A percentile compares a stretch with the other conserved stretches of the same genome.
phyloP scores from a whole-genome alignment of 2,888 invertebrate species.

The Physocephala rufipes region DNA sequence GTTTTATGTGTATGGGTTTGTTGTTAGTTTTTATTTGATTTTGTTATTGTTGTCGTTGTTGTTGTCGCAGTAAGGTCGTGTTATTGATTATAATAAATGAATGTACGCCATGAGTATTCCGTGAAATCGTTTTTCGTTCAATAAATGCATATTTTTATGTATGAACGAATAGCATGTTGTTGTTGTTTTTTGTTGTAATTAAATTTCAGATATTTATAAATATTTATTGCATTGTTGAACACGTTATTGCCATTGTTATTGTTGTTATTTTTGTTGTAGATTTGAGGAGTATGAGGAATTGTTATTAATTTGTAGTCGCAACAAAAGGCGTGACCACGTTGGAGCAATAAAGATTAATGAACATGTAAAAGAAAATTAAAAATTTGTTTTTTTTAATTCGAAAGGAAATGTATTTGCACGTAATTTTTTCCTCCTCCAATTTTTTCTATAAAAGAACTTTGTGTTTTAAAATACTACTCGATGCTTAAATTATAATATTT shows the following conservation, averaged over 20 bases:
- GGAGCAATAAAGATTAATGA: constrained; percentile 55
- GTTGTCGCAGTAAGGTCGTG: constrained; percentile 19
- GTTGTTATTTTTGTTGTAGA: constrained; percentile 28
- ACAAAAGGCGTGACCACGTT: constrained; percentile 35
- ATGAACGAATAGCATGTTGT: neutral
- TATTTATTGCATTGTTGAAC: constrained; percentile 19
- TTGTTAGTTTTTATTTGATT: constrained; percentile 2
- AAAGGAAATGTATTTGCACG: neutral
- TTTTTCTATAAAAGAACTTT: too few species aligned
- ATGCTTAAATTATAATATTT: neutral
- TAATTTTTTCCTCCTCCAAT: too few species aligned
- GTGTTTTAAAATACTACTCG: neutral
- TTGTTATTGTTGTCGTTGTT: constrained; percentile 24
- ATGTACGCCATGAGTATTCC: neutral
- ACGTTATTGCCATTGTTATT: constrained; percentile 28
- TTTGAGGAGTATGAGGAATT: neutral
- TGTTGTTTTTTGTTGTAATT: constrained; percentile 33
- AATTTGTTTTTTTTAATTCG: constrained; percentile 35
- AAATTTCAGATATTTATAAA: constrained; percentile 16
- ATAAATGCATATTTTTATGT: neutral
- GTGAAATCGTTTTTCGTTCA: neutral
- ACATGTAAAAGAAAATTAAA: constrained; percentile 50
- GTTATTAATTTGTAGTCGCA: constrained; percentile 1
- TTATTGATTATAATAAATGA: too few species aligned
- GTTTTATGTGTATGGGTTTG: constrained; percentile 29